Conservation (phyloP, 2,888 invertebrate species). For the Odiellus spinosus region DNA sequence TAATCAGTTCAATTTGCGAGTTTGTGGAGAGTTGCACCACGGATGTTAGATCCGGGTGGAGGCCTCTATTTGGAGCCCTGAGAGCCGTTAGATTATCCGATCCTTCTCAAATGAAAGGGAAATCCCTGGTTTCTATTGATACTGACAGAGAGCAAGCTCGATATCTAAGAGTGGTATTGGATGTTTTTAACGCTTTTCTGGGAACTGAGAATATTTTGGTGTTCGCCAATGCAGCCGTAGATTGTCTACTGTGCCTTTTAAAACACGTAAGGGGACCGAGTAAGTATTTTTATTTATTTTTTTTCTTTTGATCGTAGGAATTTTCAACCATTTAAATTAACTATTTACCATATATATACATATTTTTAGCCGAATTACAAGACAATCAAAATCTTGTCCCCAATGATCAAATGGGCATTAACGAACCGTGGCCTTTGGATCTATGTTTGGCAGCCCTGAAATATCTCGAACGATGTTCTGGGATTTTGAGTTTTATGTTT, state of each 20-base stretch:
- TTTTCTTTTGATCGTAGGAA: no score
- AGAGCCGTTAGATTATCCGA: slow-evolving; percentile 50
- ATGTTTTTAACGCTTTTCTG: slow-evolving; percentile 85
- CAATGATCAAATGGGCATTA: neutral
- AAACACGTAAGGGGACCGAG: slow-evolving; percentile 55
- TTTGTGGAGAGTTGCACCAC: slow-evolving; percentile 86
- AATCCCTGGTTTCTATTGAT: neutral
- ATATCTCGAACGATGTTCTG: slow-evolving; percentile 68
- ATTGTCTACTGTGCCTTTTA: slow-evolving; percentile 77
- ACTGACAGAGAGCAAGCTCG: slow-evolving; percentile 12
- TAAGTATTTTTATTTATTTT: slow-evolving; percentile 22
- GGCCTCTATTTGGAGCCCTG: slow-evolving; percentile 83
- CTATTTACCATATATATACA: neutral
- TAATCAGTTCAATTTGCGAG: slow-evolving; percentile 86
- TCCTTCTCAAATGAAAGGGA: neutral
- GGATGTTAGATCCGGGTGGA: slow-evolving; percentile 89
- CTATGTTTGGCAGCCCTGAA: slow-evolving; percentile 63
- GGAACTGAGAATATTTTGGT: slow-evolving; percentile 82
- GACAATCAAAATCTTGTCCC: slow-evolving; percentile 1
- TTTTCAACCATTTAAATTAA: neutral
- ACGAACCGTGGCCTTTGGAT: slow-evolving; percentile 26
- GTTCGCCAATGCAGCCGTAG: slow-evolving; percentile 83
- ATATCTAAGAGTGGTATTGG: slow-evolving; percentile 37
- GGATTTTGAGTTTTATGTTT: slow-evolving; percentile 78
- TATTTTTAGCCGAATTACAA: slow-evolving; percentile 7